These are phyloP conservation scores for Hydraecia micacea DNA, from an alignment of 2,888 invertebrate species.

Conservation along the genomic window DNA sequence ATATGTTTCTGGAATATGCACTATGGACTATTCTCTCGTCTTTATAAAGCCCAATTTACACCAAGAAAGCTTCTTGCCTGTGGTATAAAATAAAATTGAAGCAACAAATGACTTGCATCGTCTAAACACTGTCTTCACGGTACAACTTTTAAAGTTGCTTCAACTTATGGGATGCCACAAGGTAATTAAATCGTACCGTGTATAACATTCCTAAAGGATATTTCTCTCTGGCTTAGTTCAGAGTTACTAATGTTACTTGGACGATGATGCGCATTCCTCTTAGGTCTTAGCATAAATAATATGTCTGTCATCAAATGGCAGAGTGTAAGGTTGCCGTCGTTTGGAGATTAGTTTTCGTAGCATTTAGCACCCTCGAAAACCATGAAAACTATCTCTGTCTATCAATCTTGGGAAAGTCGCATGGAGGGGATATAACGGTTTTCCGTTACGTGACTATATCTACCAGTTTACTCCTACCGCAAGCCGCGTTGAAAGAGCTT, in stretches of 20 bases:
- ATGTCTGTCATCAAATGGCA: background rate
- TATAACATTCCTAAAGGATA: no score
- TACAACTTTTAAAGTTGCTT: background rate
- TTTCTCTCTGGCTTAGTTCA: background rate
- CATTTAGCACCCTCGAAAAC: background rate
- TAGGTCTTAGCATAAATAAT: background rate
- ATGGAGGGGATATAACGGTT: no score
- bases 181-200: no score
- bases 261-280: background rate
- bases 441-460: no score
- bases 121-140: no score
- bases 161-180: no score
- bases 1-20: background rate
- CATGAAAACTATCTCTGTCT: background rate
- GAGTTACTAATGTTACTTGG: background rate
- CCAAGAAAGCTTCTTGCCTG: background rate
- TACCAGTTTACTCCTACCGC: no score
- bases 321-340: background rate
- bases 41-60: background rate
- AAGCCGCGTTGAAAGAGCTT: background rate
- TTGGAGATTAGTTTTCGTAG: background rate
- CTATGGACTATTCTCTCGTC: background rate
- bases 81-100: background rate
- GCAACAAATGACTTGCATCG: background rate
- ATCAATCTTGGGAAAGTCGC: background rate